Evolutionary conservation across 2,113 vertebrate species (phyloP).

Genomic region (Ctenodactylus gundi): DNA sequence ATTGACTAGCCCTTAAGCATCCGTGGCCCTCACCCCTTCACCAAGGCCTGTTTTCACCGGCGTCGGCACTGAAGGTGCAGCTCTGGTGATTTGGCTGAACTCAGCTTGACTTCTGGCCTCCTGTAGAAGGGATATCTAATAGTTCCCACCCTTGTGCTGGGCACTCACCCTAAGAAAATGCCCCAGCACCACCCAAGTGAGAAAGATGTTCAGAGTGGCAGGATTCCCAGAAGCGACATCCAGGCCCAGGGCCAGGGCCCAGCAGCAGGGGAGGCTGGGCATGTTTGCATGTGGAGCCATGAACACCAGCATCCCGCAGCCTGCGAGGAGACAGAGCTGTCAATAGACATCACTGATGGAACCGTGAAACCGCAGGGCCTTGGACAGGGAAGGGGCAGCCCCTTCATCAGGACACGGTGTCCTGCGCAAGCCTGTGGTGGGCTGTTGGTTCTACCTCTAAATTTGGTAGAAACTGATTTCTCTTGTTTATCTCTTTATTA

Average conservation of each 20-base stretch:
- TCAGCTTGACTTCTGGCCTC: background rate
- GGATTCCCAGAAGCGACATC: background rate
- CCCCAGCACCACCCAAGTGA: background rate
- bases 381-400: background rate
- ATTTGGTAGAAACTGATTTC: background rate
- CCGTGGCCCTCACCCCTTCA: rapidly evolving
- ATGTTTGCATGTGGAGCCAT: background rate
- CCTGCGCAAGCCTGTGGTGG: background rate
- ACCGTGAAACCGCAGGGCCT: background rate
- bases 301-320: background rate
- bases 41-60: background rate
- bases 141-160: background rate
- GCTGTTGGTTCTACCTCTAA: background rate
- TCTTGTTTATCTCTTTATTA: no score
- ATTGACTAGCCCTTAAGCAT: background rate
- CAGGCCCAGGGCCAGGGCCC: background rate
- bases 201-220: background rate
- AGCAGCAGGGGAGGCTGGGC: background rate
- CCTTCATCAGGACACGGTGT: rapidly evolving
- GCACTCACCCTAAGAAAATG: background rate
- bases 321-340: background rate
- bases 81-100: background rate
- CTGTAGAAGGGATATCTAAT: background rate
- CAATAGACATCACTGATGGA: background rate
- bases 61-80: background rate